Percentiles rank a stretch among this genome's conserved stretches.
Evolutionary conservation across 92 coral and sea anemone genomes (phyloP).

Genomic region (Epizoanthus ramosus): DNA sequence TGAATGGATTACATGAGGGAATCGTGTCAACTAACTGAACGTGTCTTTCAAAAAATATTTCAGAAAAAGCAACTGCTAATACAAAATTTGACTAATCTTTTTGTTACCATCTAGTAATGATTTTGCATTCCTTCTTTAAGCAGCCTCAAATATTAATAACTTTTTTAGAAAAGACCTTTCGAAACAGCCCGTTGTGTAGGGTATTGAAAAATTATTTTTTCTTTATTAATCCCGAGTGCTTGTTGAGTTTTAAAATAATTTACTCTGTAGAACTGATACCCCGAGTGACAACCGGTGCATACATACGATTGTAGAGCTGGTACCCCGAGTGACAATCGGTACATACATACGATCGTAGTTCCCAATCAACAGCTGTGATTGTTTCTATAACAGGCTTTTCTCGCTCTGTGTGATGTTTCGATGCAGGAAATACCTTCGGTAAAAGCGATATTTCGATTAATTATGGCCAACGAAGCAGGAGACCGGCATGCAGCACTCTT

Average conservation of each 20-base stretch:
- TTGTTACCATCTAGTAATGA: constrained; percentile 4
- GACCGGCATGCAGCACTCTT: too few species aligned
- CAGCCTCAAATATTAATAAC: constrained; percentile 13
- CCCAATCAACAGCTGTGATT: too few species aligned
- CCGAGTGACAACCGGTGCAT: not conserved
- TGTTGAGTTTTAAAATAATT: not conserved
- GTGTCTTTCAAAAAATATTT: constrained; percentile 9
- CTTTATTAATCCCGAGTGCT: not conserved
- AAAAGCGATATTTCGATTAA: too few species aligned
- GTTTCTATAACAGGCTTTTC: too few species aligned
- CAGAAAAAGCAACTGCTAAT: constrained; percentile 2
- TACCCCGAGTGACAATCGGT: not conserved
- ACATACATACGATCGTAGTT: too few species aligned
- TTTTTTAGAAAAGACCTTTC: not conserved
- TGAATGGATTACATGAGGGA: not conserved
- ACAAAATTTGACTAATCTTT: constrained; percentile 1
- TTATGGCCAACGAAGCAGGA: too few species aligned
- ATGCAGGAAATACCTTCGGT: too few species aligned
- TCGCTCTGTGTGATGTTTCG: too few species aligned
- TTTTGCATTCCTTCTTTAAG: not conserved
- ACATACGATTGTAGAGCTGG: not conserved
- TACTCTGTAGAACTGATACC: constrained; percentile 16
- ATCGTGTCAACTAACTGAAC: constrained; percentile 7
- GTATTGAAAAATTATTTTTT: not conserved
- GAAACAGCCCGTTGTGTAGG: not conserved